Conservation (phyloP, 2,888 invertebrate genomes). For the Chrysina gloriosa region DNA sequence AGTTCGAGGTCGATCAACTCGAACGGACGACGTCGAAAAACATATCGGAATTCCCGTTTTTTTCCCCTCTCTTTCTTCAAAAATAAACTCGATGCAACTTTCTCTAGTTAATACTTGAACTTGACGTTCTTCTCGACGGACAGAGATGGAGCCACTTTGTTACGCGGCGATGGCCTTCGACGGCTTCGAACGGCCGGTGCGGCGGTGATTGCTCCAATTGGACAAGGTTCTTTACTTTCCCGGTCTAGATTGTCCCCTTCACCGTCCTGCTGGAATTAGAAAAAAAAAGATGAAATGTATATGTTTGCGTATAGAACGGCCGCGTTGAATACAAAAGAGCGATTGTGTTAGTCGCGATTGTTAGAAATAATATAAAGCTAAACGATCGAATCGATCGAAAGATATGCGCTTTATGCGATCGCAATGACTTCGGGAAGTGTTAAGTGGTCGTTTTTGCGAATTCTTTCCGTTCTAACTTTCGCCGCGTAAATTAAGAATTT, state of each 20-base stretch:
- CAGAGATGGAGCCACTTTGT: background rate
- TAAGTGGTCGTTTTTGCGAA: too few species aligned
- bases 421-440: too few species aligned
- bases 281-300: background rate
- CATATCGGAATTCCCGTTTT: too few species aligned
- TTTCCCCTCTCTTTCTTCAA: too few species aligned
- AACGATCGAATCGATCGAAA: too few species aligned
- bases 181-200: background rate
- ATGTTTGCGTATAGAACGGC: too few species aligned
- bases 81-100: background rate
- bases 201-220: background rate
- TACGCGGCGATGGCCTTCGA: background rate
- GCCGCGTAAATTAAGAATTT: too few species aligned
- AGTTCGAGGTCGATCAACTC: background rate
- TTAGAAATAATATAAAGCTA: too few species aligned
- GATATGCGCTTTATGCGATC: too few species aligned
- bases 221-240: conserved; percentile 8
- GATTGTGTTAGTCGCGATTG: too few species aligned
- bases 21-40: background rate
- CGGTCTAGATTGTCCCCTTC: conserved; percentile 1
- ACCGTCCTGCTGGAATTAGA: background rate
- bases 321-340: too few species aligned
- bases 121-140: background rate
- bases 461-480: too few species aligned
- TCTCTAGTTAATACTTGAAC: background rate